Conservation (phyloP, 2,113 vertebrate genomes). For the Epinephelus lanceolatus region DNA sequence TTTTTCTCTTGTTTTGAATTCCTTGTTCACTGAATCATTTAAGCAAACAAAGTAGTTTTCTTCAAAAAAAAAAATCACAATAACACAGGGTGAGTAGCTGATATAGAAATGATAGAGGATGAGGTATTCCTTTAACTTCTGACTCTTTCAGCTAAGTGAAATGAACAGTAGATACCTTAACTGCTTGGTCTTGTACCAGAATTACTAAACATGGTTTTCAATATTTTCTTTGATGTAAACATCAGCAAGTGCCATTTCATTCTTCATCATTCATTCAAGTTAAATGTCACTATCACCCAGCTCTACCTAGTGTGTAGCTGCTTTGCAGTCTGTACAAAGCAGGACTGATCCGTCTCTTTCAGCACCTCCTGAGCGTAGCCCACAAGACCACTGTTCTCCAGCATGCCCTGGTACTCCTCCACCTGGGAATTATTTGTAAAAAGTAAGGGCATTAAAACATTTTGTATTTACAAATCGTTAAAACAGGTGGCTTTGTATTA, state of each 20-base stretch:
- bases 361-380: slow-evolving; percentile 98
- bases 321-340: slow-evolving; percentile 98
- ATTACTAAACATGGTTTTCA: neutral
- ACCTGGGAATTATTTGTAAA: slow-evolving; percentile 59
- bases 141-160: neutral
- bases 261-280: neutral
- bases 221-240: neutral
- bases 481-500: neutral
- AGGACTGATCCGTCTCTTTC: slow-evolving; percentile 97
- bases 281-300: neutral
- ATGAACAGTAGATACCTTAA: neutral
- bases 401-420: slow-evolving; percentile 97
- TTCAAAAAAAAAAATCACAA: no score
- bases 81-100: no score
- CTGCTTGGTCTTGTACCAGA: neutral
- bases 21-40: no score
- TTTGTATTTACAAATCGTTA: neutral
- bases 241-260: neutral
- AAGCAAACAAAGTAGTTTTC: no score
- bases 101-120: no score
- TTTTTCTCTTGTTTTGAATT: no score
- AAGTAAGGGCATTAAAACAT: neutral
- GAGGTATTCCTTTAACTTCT: neutral
- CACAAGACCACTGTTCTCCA: slow-evolving; percentile 96
- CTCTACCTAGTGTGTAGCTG: slow-evolving; percentile 93